Percentiles rank a stretch among this genome's conserved stretches.
Conservation (phyloP, 1,140 invertebrate species). For the Steinernema khuongi region DNA sequence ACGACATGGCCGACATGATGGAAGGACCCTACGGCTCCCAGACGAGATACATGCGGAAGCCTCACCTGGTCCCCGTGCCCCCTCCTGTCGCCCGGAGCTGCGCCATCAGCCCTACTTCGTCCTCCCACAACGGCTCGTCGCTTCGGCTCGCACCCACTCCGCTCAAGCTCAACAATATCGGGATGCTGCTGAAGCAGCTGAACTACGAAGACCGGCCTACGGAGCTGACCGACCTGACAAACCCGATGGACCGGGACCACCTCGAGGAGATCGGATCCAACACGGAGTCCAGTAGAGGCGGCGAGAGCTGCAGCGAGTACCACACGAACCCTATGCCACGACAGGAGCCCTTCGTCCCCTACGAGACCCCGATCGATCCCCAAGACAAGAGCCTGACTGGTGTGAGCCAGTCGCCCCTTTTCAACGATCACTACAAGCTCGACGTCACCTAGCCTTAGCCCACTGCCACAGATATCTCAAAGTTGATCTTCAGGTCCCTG, state of each 20-base stretch:
- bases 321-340: background rate
- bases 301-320: slow-evolving; percentile 27
- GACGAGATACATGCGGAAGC: background rate
- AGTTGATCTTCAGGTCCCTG: slow-evolving; percentile 1
- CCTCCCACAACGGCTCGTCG: slow-evolving; percentile 13
- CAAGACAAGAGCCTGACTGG: slow-evolving; percentile 19
- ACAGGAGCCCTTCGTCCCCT: slow-evolving; percentile 17
- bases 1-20: slow-evolving; percentile 14
- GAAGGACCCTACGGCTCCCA: background rate
- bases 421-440: slow-evolving; percentile 38
- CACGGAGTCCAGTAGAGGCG: slow-evolving; percentile 34
- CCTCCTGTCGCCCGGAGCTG: background rate
- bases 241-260: slow-evolving; percentile 31
- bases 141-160: slow-evolving; percentile 18
- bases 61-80: background rate
- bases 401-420: slow-evolving; percentile 28
- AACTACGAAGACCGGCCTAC: slow-evolving; percentile 25
- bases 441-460: slow-evolving; percentile 35
- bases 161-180: slow-evolving; percentile 37
- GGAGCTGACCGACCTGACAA: slow-evolving; percentile 19
- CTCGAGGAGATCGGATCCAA: slow-evolving; percentile 37
- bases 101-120: slow-evolving; percentile 24
- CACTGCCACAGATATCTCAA: background rate
- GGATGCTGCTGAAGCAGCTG: slow-evolving; percentile 33
- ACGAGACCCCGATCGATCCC: slow-evolving; percentile 22